Evolutionary conservation across 1,140 invertebrate genomes (phyloP).

Genomic region (Luehdorfia chinensis): DNA sequence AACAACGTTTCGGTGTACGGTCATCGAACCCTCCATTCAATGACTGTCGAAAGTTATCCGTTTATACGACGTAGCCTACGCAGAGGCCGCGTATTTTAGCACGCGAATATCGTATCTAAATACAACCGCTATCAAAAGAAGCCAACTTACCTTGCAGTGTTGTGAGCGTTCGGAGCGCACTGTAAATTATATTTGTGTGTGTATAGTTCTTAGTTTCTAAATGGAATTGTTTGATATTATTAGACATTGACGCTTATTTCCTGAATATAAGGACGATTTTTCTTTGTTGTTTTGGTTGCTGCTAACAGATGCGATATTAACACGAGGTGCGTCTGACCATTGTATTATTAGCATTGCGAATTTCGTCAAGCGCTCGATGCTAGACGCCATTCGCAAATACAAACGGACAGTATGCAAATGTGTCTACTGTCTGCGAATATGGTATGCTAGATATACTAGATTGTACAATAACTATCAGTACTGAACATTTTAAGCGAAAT

Average conservation of each 20-base stretch:
- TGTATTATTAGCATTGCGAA: constrained; percentile 67
- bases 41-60: constrained; percentile 60
- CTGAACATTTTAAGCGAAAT: no score
- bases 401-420: constrained; percentile 58
- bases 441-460: constrained; percentile 20
- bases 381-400: constrained; percentile 56
- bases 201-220: constrained; percentile 39
- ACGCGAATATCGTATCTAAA: constrained; percentile 41
- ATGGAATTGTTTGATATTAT: constrained; percentile 22
- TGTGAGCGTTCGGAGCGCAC: constrained; percentile 26
- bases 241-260: constrained; percentile 25
- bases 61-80: constrained; percentile 5
- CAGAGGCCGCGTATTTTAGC: constrained; percentile 14
- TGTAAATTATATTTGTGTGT: constrained; percentile 29
- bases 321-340: constrained; percentile 57
- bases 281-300: no score
- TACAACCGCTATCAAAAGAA: constrained; percentile 32
- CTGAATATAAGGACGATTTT: constrained; percentile 31
- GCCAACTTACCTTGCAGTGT: constrained; percentile 33
- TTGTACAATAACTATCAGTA: constrained; percentile 16
- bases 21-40: constrained; percentile 59
- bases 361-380: constrained; percentile 53
- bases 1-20: constrained; percentile 51
- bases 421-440: constrained; percentile 30
- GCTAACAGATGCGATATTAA: constrained; percentile 30